Base-by-base conservation (phyloP, 2,888 invertebrate species). In the Acrobasis repandana region DNA sequence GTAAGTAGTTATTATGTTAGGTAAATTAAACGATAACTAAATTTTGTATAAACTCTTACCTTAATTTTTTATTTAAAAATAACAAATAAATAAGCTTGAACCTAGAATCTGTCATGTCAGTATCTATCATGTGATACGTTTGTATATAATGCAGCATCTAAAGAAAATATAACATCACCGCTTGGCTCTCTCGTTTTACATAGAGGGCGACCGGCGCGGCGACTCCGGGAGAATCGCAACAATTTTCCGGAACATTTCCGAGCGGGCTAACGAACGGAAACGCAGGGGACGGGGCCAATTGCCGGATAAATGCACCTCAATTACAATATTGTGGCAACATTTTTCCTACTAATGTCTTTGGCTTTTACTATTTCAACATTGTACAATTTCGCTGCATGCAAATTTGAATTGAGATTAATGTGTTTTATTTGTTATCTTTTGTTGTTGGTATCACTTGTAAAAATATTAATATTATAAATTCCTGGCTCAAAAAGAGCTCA, bases 211-310 rank as follows among this genome's bases (percentile, higher is more conserved):
- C 79, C 72, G 69, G 63, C 65, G 71, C 72, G 69, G 63, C 65
- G 71, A 77, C 79, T 76, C 76, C 80, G 81, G 75, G 85, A 76
- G 83, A 83, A 80, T 84, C 80, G 83, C 83, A 84, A 88, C 87
- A 87, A 89, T 90, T 89, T 88, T 86, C 87, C 88, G 85, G 79
- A 78, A 88, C 88, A 86, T 88, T 89, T 88, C 88, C 86, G 83
- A 79, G 78, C 77, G 73, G 76, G 81, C 86, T 88, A 89, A 88
- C 88, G 88, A 90, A 88, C 88, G 88, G 88, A 86, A 88, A 83
- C 86, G 86, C 87, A 82, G 83, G 85, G 87, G 86, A 86, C 84
- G 83, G 73, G 84, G 79, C 86, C 89, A 89, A 90, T 88, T 86
- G 87, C 77, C 85, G 84, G 84, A 86, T 87, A 90, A 89, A 87